These are phyloP conservation scores for Plectrocnemia conspersa DNA, from an alignment of 1,140 invertebrate species.

Conservation along the genomic window DNA sequence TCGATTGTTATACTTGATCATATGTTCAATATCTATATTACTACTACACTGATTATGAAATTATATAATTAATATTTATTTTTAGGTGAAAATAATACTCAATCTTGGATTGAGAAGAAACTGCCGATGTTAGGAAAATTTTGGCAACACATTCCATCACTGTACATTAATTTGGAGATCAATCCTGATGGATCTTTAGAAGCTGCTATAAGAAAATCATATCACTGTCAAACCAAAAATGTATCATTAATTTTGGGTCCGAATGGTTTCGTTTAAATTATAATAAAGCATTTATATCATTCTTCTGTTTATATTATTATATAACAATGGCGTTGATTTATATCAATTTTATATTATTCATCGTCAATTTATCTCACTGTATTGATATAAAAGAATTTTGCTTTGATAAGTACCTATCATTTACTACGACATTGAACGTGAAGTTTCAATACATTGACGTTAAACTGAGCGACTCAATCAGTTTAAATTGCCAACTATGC, in stretches of 20 bases:
- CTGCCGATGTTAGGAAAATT: slow-evolving; percentile 50
- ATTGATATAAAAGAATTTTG: slow-evolving; percentile 3
- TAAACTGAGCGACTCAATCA: slow-evolving; percentile 32
- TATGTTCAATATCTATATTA: no score
- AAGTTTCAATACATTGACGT: no score
- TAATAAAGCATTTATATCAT: no score
- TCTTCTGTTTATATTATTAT: no score
- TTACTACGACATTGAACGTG: no score
- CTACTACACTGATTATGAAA: no score
- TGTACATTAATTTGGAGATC: slow-evolving; percentile 39
- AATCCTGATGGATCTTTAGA: slow-evolving; percentile 31
- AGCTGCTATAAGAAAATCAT: slow-evolving; percentile 34
- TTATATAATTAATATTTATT: slow-evolving; percentile 37
- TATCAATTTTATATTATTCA: no score
- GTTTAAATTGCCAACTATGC: background rate
- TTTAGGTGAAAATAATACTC: slow-evolving; percentile 19
- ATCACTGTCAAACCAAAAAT: background rate
- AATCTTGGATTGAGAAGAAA: slow-evolving; percentile 39
- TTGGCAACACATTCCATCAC: slow-evolving; percentile 49
- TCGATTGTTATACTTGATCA: no score
- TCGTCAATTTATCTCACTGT: background rate
- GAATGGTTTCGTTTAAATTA: background rate
- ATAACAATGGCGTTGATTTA: background rate
- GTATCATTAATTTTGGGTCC: background rate
- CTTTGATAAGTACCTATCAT: background rate